Percentiles rank a stretch among this genome's conserved stretches.
Evolutionary conservation across 2,797 vertebrate genomes (phyloP).

Genomic region (Euphonia xanthogaster): DNA sequence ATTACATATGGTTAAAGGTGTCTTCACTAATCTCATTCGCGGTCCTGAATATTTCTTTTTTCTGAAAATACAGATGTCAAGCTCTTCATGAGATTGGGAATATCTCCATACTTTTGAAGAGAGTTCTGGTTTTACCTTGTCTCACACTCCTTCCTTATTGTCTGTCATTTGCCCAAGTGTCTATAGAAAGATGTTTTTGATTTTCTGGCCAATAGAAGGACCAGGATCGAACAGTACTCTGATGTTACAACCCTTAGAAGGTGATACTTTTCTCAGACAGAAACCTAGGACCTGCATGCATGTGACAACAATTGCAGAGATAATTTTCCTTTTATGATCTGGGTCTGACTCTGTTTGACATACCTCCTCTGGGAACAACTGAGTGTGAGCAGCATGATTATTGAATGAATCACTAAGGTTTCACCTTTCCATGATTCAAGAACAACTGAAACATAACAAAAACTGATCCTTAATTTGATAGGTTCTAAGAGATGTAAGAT

Average conservation of each 20-base stretch:
- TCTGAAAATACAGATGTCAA: not conserved
- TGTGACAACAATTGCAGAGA: not conserved
- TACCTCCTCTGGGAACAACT: not conserved
- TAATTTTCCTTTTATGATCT: not conserved
- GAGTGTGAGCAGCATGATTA: not conserved
- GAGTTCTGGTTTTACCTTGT: not conserved
- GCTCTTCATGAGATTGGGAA: not conserved
- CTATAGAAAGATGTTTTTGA: not conserved
- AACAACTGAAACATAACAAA: not conserved
- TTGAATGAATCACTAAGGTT: not conserved
- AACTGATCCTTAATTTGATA: not conserved
- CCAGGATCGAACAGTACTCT: not conserved
- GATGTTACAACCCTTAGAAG: not conserved
- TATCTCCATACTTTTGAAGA: not conserved
- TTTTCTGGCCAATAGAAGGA: not conserved
- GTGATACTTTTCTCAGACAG: not conserved
- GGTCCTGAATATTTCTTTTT: not conserved
- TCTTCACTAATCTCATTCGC: not conserved
- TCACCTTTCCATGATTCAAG: not conserved
- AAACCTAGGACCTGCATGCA: not conserved
- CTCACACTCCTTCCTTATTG: not conserved
- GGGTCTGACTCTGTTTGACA: not conserved
- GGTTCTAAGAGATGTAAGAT: not conserved
- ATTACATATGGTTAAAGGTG: rapidly evolving
- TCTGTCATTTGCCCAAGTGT: not conserved